Evolutionary conservation across 2,888 invertebrate genomes (phyloP).

Genomic region (Spicauda simplicius): DNA sequence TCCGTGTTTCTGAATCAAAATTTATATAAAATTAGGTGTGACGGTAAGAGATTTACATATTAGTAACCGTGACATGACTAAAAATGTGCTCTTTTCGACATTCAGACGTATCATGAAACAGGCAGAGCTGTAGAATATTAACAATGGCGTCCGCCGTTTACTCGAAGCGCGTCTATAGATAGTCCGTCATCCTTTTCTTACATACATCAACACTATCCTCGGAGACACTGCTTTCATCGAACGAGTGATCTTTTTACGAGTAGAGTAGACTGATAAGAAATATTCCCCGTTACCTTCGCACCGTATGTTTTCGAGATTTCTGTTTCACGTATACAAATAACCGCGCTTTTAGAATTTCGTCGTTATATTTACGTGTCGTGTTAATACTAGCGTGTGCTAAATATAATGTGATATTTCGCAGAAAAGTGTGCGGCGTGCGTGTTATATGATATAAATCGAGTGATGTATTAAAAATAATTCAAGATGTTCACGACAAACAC

Average conservation of each 20-base stretch:
- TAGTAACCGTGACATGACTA: constrained; percentile 25
- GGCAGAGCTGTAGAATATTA: constrained; percentile 46
- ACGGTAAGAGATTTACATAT: constrained; percentile 40
- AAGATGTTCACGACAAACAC: constrained; percentile 86
- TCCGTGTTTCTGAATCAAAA: constrained; percentile 37
- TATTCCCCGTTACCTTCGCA: constrained; percentile 82
- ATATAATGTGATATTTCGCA: constrained; percentile 18
- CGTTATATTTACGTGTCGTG: constrained; percentile 32
- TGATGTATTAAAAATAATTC: constrained; percentile 42
- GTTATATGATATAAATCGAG: constrained; percentile 31
- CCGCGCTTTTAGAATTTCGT: constrained; percentile 70
- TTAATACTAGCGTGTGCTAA: constrained; percentile 1
- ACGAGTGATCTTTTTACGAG: constrained; percentile 82
- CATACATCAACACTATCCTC: constrained; percentile 79
- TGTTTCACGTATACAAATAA: constrained; percentile 68
- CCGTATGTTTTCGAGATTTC: constrained; percentile 75
- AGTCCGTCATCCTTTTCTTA: constrained; percentile 85
- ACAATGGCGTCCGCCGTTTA: constrained; percentile 80
- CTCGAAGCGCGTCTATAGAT: constrained; percentile 74
- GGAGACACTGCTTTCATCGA: constrained; percentile 76
- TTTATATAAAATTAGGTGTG: constrained; percentile 36
- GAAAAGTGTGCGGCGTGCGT: constrained; percentile 21
- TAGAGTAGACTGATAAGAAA: constrained; percentile 79
- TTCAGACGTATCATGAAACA: constrained; percentile 47
- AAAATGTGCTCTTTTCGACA: constrained; percentile 21